Conservation (phyloP, 2,797 vertebrate species). For the Chrysocyon brachyurus region DNA sequence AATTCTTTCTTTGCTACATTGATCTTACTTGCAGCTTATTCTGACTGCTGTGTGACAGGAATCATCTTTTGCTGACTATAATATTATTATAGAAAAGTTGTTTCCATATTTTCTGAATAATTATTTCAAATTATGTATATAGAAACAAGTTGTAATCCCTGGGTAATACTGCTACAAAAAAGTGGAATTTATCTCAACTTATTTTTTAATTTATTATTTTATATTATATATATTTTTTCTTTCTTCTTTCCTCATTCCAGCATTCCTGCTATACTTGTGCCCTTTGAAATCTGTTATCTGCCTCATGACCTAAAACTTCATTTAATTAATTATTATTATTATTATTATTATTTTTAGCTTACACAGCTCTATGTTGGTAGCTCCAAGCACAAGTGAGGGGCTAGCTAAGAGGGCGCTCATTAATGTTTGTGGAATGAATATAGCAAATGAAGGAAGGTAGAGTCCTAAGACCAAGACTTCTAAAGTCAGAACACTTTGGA, state of each 20-base stretch:
- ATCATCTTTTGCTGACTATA: background rate
- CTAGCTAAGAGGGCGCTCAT: background rate
- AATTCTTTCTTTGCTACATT: slow-evolving; percentile 14
- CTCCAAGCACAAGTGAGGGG: background rate
- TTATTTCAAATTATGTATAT: background rate
- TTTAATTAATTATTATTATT: background rate
- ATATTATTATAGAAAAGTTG: background rate
- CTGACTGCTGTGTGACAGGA: background rate
- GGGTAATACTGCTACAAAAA: background rate
- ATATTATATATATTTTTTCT: background rate
- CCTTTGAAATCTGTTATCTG: background rate
- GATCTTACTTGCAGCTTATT: slow-evolving; percentile 6
- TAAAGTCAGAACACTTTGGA: background rate
- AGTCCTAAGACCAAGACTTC: background rate
- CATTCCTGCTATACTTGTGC: background rate
- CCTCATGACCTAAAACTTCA: background rate
- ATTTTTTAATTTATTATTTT: background rate
- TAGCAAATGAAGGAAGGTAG: background rate
- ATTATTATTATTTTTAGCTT: background rate
- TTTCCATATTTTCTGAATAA: background rate
- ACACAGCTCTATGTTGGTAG: background rate
- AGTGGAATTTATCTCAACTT: background rate
- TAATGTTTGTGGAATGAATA: background rate
- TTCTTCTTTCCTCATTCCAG: background rate
- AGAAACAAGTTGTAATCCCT: background rate